phyloP scores from a whole-genome alignment of 92 coral and sea anemone species.

The Zoanthus sansibaricus region DNA sequence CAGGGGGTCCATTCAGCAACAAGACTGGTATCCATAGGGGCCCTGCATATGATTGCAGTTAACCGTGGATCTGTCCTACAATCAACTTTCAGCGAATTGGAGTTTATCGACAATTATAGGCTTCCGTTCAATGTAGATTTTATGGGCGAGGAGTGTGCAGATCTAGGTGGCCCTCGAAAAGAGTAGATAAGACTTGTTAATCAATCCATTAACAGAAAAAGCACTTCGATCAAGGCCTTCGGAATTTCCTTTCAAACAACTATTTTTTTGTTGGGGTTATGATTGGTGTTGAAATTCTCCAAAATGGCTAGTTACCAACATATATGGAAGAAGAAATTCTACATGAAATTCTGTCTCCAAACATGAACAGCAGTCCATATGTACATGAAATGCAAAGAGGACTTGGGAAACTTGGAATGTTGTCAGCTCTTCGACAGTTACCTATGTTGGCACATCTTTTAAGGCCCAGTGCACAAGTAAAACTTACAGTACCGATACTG shows the following conservation, averaged over 20 bases:
- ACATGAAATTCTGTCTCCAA: not conserved
- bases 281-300: not conserved
- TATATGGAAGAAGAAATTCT: not conserved
- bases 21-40: no score
- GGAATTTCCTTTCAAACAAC: not conserved
- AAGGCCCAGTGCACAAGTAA: not conserved
- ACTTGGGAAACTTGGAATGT: not conserved
- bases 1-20: no score
- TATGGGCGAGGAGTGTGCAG: slow-evolving; percentile 75
- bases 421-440: not conserved
- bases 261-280: not conserved
- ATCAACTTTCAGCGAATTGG: slow-evolving; percentile 73
- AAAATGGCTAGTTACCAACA: not conserved
- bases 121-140: slow-evolving; percentile 66
- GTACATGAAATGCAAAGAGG: not conserved
- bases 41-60: slow-evolving; percentile 53
- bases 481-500: not conserved
- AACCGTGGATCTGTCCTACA: slow-evolving; percentile 63
- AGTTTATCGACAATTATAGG: slow-evolving; percentile 52
- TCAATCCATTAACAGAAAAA: not conserved
- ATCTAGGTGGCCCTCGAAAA: slow-evolving; percentile 72
- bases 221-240: not conserved
- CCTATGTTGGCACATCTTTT: not conserved
- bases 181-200: not conserved
- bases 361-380: not conserved